Percentiles rank a stretch among this genome's conserved stretches.
These are phyloP conservation scores for Andrena chrysosceles DNA, from an alignment of 2,888 invertebrate species.

Conservation along the genomic window DNA sequence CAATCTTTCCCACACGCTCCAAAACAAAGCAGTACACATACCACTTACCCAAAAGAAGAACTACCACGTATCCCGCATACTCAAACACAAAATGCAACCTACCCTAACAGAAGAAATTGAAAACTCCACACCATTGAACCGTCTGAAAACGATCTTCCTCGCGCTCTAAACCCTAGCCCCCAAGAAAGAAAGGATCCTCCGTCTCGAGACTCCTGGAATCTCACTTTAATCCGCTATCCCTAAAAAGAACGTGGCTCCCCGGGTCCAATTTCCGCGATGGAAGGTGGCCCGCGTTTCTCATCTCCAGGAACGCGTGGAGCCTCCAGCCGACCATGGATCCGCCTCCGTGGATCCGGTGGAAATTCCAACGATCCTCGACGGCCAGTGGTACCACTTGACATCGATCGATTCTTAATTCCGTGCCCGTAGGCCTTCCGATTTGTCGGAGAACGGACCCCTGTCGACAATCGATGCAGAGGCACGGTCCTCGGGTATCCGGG, in stretches of 20 bases:
- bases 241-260: not conserved
- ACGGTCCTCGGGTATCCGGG: constrained; percentile 65
- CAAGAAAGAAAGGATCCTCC: no score
- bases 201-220: no score
- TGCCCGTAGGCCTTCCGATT: constrained; percentile 57
- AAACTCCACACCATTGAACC: no score
- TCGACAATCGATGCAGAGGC: constrained; percentile 65
- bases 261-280: not conserved
- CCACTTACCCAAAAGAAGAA: no score
- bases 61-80: no score
- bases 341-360: not conserved
- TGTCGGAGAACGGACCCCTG: constrained; percentile 40
- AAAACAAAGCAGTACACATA: no score
- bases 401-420: constrained; percentile 46
- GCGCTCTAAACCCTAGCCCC: no score
- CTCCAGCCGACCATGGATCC: not conserved
- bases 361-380: constrained; percentile 12
- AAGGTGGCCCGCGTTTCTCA: constrained; percentile 8
- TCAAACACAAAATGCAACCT: no score
- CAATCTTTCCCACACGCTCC: no score
- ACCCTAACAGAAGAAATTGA: no score
- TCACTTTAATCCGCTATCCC: not conserved
- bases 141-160: no score
- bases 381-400: constrained; percentile 12
- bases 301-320: constrained; percentile 16